Base-by-base conservation (phyloP, 2,888 invertebrate species). In the Cantharis rustica region DNA sequence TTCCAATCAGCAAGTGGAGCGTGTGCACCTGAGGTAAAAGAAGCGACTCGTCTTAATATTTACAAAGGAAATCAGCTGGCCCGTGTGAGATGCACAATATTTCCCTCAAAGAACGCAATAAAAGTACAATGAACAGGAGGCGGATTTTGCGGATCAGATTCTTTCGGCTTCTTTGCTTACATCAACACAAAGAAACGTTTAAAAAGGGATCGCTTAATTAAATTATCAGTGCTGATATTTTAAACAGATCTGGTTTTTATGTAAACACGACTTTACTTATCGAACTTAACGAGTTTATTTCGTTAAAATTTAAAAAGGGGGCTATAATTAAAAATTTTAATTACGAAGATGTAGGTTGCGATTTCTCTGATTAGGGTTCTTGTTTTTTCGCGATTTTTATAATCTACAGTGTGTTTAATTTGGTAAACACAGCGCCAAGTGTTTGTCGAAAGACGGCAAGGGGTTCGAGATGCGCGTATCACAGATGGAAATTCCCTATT, bases 401-500 rank as follows among this genome's bases (percentile, higher is more conserved):
- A 77, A 77, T 77, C 77, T 72, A 75, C 75, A 77, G 75, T 75
- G 75, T 81, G 82, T 82, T 84, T 86, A 86, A 84, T 84, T 84
- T 84, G 79, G 84, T 84, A 86, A 85, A 84, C 84, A 83, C 84
- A 83, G 81, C 83, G 83, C 82, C 84, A 85, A 86, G 84, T 85
- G 85, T 86, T 86, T 85, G 86, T 83, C 83, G 84, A 83, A 83
- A 81, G 83, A 80, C 81, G 83, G 83, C 82, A 80, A 79, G 83
- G 82, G 83, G 80, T 79, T 81, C 80, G 82, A 83, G 82, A 84
- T 84, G 85, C 85, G 84, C 85, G 86, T 87, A 88, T 89, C 90
- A 90, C 90, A 90, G 90, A 90, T 90, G 91, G 91, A 91, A 91
- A 91, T 91, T 90, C 90, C 90, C 91, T 90, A 91, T 91, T 91